Base-by-base conservation (phyloP, 2,888 invertebrate species). In the Pinctada fucata region DNA sequence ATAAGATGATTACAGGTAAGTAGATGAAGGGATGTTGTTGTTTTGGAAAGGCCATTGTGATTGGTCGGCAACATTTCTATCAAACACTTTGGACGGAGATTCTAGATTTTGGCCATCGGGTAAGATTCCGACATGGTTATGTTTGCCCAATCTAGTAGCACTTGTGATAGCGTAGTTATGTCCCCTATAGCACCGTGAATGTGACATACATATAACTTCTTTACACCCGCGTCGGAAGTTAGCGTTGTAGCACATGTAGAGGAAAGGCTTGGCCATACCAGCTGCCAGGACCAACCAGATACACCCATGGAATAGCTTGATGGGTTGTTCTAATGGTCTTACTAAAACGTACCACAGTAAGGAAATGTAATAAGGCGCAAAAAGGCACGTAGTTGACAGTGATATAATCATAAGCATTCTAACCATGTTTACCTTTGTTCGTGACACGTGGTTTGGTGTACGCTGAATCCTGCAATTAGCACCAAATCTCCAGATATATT, bases 181-280 rank as follows among this genome's bases (percentile, higher is more conserved):
- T 58, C 89, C 84, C 13, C 92, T 84, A 83, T 92, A 91, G 72
- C 91, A 91, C 71, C 86, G 86, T 87, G 91, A 88, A 3, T 85
- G 85, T 3, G 90, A 89, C 89, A 91, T 89, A 77, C 91, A 92
- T 73, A 91, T 86, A 52, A 91, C 89, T 81, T 92, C 92, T 65
- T 88, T 87, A 76, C 90, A 91, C 1, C 92, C 92, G 3, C 92
- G 85, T n/a, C 91, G 82, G 84, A 92, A 92, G 85, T 91, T 92
- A 2, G 90, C 85, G 80, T 92, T 92, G 76, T 83, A 89, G 47
- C 85, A 83, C 49, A 91, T 84, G 80, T 92, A 92, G n/a, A 90
- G 79, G 2, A 86, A 64, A 0, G 91, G 91, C 75, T 91, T 91
- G 51, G 86, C 58, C 0, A 86, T 83, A 3, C 88, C 84, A 8